These are phyloP conservation scores for Orius insidiosus DNA, from an alignment of 1,140 invertebrate species.

Conservation along the genomic window DNA sequence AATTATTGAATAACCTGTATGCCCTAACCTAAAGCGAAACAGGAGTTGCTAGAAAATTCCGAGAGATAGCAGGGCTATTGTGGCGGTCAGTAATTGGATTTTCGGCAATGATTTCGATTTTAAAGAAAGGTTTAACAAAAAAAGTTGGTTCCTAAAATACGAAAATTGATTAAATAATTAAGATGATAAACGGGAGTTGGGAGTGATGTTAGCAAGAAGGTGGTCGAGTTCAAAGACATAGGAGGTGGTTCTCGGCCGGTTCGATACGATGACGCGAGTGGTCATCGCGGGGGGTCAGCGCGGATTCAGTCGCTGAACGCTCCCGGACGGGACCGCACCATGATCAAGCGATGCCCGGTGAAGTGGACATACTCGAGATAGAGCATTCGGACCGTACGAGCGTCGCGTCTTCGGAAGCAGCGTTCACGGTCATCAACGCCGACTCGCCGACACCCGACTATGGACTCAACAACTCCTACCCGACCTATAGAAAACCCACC, in stretches of 20 bases:
- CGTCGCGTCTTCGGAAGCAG: background rate
- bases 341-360: slow-evolving; percentile 1
- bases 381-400: background rate
- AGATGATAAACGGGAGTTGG: no score
- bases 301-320: background rate
- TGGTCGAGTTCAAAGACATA: slow-evolving; percentile 12
- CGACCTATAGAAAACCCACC: slow-evolving; percentile 24
- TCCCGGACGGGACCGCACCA: background rate
- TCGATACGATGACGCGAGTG: slow-evolving; percentile 10
- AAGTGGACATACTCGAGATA: slow-evolving; percentile 3
- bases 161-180: no score
- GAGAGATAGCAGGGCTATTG: background rate
- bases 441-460: background rate
- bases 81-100: background rate
- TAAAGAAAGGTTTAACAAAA: background rate
- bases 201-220: background rate
- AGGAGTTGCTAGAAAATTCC: no score
- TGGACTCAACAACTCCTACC: background rate
- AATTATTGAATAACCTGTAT: no score
- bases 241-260: background rate
- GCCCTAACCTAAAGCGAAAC: no score
- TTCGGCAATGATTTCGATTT: background rate
- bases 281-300: slow-evolving; percentile 5
- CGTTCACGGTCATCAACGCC: slow-evolving; percentile 12
- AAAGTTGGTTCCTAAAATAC: no score